Conservation (phyloP, 2,888 invertebrate genomes). For the Acanthosepion lycidas region DNA sequence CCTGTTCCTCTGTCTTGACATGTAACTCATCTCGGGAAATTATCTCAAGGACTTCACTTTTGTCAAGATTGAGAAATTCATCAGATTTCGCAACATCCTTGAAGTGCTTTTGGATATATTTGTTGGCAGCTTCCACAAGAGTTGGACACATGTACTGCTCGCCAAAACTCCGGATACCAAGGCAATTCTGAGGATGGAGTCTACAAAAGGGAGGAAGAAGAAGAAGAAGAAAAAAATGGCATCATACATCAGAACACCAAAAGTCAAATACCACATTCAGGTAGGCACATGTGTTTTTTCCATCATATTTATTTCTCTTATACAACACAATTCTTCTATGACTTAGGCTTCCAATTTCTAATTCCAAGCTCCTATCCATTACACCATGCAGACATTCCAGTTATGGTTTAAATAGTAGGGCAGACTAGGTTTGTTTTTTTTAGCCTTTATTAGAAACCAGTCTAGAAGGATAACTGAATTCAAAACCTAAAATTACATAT, state of each 20-base stretch:
- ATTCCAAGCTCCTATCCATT: too few relatives aligned
- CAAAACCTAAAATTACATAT: too few relatives aligned
- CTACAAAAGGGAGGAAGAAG: constrained; percentile 74
- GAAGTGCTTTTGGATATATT: constrained; percentile 87
- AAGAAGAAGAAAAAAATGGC: not conserved
- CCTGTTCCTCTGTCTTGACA: constrained; percentile 84
- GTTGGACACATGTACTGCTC: constrained; percentile 84
- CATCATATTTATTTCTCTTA: too few relatives aligned
- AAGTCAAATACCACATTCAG: too few relatives aligned
- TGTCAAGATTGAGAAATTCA: constrained; percentile 82
- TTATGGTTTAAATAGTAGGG: too few relatives aligned
- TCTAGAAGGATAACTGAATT: too few relatives aligned
- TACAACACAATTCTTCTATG: too few relatives aligned
- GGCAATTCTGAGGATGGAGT: constrained; percentile 85
- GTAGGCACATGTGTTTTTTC: too few relatives aligned
- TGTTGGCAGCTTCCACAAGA: constrained; percentile 84
- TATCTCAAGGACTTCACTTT: constrained; percentile 81
- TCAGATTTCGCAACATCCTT: constrained; percentile 84
- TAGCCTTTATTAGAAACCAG: too few relatives aligned
- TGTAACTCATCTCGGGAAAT: constrained; percentile 85
- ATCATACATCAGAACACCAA: not conserved
- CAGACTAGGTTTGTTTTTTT: too few relatives aligned
- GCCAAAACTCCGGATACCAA: constrained; percentile 87
- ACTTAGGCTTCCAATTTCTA: too few relatives aligned
- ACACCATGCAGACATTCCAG: too few relatives aligned